phyloP scores from a whole-genome alignment of 2,797 vertebrate genomes.

The Neoniphon sammara region DNA sequence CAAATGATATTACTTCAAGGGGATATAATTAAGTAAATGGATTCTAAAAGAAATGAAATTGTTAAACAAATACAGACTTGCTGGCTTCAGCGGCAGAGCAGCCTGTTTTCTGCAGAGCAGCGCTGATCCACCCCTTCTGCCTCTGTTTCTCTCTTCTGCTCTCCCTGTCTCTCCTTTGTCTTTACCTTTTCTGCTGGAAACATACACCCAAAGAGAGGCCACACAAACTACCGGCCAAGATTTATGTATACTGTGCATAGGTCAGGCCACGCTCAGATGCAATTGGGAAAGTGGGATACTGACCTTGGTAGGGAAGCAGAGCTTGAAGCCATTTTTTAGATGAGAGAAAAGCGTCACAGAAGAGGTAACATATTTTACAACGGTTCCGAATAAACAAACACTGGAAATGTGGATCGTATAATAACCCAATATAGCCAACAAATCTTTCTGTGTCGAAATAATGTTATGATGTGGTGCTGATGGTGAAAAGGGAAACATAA shows the following conservation, averaged over 20 bases:
- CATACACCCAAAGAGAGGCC: slow-evolving; percentile 15
- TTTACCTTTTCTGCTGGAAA: slow-evolving; percentile 37
- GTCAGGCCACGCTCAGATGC: slow-evolving; percentile 54
- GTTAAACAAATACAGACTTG: slow-evolving; percentile 49
- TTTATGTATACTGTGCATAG: slow-evolving; percentile 48
- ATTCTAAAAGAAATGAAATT: slow-evolving; percentile 58
- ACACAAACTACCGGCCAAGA: slow-evolving; percentile 32
- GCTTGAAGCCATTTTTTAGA: slow-evolving; percentile 38
- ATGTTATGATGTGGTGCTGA: slow-evolving; percentile 13
- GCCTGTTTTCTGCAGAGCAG: slow-evolving; percentile 28
- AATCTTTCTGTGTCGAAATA: slow-evolving; percentile 21
- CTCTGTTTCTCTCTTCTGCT: not conserved
- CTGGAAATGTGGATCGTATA: slow-evolving; percentile 42
- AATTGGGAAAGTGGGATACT: slow-evolving; percentile 53
- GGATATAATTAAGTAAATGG: slow-evolving; percentile 69
- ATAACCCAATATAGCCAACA: slow-evolving; percentile 27
- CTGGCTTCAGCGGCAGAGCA: slow-evolving; percentile 16
- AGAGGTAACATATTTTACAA: slow-evolving; percentile 47
- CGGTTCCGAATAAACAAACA: slow-evolving; percentile 29
- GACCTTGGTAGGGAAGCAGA: slow-evolving; percentile 28
- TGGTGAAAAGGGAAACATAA: slow-evolving; percentile 20
- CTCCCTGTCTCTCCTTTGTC: not conserved
- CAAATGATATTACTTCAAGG: slow-evolving; percentile 58
- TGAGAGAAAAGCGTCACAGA: slow-evolving; percentile 64
- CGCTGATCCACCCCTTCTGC: slow-evolving; percentile 9